Base-by-base conservation (phyloP, 2,797 vertebrate genomes). In the Basileuterus tristriatus region DNA sequence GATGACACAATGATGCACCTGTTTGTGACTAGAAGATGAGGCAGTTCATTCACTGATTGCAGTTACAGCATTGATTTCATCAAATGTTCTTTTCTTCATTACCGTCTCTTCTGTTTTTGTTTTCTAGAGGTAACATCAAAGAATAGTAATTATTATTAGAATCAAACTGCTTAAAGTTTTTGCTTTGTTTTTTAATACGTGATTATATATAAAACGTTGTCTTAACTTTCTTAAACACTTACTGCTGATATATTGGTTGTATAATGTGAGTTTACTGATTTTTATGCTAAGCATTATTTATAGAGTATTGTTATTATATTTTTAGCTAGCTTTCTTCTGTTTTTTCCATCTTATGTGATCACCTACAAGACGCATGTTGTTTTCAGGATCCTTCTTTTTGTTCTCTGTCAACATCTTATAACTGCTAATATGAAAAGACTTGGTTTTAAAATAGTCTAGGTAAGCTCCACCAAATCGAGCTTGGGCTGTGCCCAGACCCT, bases 301-400 rank as follows among this genome's bases (percentile, higher is more conserved):
- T 27, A 19, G 56, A 13, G 11, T 37, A 12, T 27, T 27, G 58
- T 19, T 27, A 27, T 59, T 27, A 9, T 37, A 37, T 14, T 59
- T 59, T 59, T 59, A 37, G 17, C 26, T 19, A 26, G 26, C 58
- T 37, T 27, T 59, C 24, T 27, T 59, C 58, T 59, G 8, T 9
- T 59, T 59, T 59, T 59, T 5, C 58, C 4, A 27, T 27, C 26
- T 37, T 37, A 19, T 27, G 58, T 20, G 58, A 27, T 37, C 17
- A 19, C 34, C 24, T 27, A 37, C 8, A 37, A 18, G 16, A 18
- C 1, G 6, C 1, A 0, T 37, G 34, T 8, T 3, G 3, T 24
- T 37, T 59, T 59, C 34, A 37, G 24, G 17, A 37, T 27, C 17
- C 58, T 37, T 19, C 26, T 59, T 59, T 37, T 59, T 17, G 8